These are phyloP conservation scores for Anolis carolinensis DNA, from an alignment of 2,113 vertebrate genomes.

Conservation along the genomic window DNA sequence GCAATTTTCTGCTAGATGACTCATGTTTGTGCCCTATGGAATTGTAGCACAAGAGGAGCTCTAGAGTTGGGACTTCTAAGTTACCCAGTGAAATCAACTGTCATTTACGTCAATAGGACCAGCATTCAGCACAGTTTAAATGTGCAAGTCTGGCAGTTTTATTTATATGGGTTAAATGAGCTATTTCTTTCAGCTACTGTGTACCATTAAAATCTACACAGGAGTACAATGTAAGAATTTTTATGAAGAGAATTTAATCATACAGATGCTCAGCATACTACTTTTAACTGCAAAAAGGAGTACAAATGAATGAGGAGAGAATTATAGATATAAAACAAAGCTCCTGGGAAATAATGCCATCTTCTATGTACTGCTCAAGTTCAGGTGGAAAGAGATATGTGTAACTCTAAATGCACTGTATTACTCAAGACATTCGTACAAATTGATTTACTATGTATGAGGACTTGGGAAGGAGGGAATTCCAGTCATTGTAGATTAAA, in stretches of 20 bases:
- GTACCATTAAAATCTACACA: background rate
- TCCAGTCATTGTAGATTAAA: background rate
- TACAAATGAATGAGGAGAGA: slow-evolving; percentile 15
- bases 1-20: too few species aligned
- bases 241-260: slow-evolving; percentile 13
- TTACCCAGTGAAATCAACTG: background rate
- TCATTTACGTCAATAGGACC: background rate
- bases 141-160: background rate
- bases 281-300: slow-evolving; percentile 18
- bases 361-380: background rate
- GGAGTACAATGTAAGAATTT: slow-evolving; percentile 10
- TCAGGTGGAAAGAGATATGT: background rate
- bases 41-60: too few species aligned
- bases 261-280: background rate
- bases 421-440: background rate
- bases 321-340: slow-evolving; percentile 1
- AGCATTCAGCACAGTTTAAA: background rate
- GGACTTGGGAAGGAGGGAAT: background rate
- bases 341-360: slow-evolving; percentile 12
- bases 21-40: too few species aligned
- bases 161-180: background rate
- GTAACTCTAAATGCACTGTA: background rate
- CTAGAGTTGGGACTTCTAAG: background rate
- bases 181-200: background rate
- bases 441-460: background rate